Base-by-base conservation (phyloP, 2,888 invertebrate species). In the Himalopsyche kuldschensis region DNA sequence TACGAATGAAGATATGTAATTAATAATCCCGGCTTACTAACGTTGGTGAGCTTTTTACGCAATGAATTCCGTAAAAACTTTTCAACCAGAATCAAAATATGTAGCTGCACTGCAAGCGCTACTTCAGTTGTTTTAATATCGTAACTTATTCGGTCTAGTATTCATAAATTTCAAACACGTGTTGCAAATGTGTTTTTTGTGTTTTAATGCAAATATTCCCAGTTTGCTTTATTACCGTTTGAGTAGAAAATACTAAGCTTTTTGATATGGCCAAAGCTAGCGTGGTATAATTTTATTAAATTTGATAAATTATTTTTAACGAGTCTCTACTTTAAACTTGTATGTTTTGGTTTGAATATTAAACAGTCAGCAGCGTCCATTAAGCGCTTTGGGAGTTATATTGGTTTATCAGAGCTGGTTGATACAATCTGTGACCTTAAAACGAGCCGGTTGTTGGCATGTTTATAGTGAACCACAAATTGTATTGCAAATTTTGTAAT, bases 301-400 rank as follows among this genome's bases (percentile, higher is more conserved):
- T 84, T 77, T 75, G 55, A 84, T 82, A 84, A 84, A 84, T 84
- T 79, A 82, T 84, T 82, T 84, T 79, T 82, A 84, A 82, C 79
- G 82, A 82, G 80, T 35, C 77, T 79, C 46, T 30, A 78, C 79
- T 84, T 82, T 63, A 76, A 41, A 55, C 76, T 76, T 76, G 32
- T 76, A 35, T 76, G 32, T 76, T 76, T 76, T 35, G 41, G 76
- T 41, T 32, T 76, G 76, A 35, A 76, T 76, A 76, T 27, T 76
- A 76, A 35, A 76, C 41, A 76, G 69, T 27, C 30, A 27, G 69
- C 69, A 27, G 69, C 69, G 69, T 27, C 24, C 69, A 69, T 69
- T 69, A 27, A 11, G 69, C 15, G 69, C 24, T 0, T 27, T 24
- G 55, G 27, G 4, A 27, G 15, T 24, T 69, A 69, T 27, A 69